A percentile compares a stretch with the other conserved stretches of the same genome.
Evolutionary conservation across 2,888 invertebrate genomes (phyloP).

Genomic region (Clusia tigrina): DNA sequence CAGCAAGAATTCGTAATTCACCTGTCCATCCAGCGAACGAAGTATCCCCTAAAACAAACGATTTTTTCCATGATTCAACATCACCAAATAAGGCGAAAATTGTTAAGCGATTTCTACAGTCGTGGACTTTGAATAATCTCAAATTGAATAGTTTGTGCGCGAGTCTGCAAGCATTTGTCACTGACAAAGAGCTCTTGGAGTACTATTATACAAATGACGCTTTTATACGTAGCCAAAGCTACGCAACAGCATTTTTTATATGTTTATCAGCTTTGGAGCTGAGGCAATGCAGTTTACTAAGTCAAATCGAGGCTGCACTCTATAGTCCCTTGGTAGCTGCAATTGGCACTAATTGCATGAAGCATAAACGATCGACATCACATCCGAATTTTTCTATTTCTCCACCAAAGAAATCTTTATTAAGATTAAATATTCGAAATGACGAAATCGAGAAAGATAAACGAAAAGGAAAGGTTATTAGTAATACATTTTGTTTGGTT

Average conservation of each 20-base stretch:
- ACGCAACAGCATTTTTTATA: conserved; percentile 70
- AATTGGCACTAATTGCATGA: too few relatives aligned
- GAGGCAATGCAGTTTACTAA: conserved; percentile 70
- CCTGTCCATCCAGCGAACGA: conserved; percentile 21
- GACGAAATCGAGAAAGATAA: background rate
- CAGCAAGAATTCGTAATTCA: conserved; percentile 34
- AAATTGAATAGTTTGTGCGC: conserved; percentile 55
- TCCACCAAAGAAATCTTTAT: conserved; percentile 32
- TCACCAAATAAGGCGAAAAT: conserved; percentile 18
- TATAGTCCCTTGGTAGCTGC: conserved; percentile 5
- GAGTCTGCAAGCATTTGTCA: conserved; percentile 69
- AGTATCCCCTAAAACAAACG: background rate
- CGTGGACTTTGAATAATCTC: conserved; percentile 51
- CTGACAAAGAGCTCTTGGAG: conserved; percentile 70
- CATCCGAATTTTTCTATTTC: conserved; percentile 68
- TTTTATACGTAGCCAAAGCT: conserved; percentile 69
- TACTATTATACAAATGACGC: conserved; percentile 69
- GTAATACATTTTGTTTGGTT: background rate
- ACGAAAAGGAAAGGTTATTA: background rate
- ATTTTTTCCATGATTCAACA: conserved; percentile 6
- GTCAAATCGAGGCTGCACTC: conserved; percentile 70
- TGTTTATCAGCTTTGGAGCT: conserved; percentile 72
- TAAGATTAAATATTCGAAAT: conserved; percentile 7
- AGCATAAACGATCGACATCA: conserved; percentile 66
- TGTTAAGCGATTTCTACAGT: conserved; percentile 39